Evolutionary conservation across 64 coral and sea anemone species (phyloP).

Genomic region (Pachyseris speciosa): DNA sequence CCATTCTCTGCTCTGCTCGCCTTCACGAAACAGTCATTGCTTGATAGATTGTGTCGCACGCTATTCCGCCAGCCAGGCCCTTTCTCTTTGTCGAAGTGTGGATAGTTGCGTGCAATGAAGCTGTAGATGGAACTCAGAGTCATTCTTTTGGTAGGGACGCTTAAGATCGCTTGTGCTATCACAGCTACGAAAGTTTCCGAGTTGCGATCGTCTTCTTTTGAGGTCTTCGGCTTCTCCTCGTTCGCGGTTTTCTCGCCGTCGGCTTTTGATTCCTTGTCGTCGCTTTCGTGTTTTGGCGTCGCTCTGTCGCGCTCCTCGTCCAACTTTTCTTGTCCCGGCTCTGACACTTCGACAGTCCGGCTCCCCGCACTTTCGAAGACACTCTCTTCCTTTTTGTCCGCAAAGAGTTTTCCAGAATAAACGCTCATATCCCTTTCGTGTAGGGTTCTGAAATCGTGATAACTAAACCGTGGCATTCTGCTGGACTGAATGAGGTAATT

Average conservation of each 20-base stretch:
- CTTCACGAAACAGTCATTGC: conserved; percentile 79
- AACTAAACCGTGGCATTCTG: conserved; percentile 16
- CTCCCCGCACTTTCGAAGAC: background rate
- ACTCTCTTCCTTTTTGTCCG: conserved; percentile 15
- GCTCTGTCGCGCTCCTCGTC: background rate
- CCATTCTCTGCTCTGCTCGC: conserved; percentile 76
- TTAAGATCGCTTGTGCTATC: conserved; percentile 62
- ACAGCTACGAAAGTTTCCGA: conserved; percentile 76
- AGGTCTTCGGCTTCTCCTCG: conserved; percentile 37
- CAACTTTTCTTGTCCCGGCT: conserved; percentile 18
- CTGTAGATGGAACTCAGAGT: conserved; percentile 73
- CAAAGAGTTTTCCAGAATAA: conserved; percentile 10
- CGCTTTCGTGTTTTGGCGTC: background rate
- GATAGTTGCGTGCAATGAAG: conserved; percentile 59
- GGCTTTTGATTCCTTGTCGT: conserved; percentile 31
- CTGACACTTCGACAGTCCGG: background rate
- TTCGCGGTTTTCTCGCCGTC: background rate
- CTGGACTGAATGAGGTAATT: conserved; percentile 20
- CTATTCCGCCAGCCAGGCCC: conserved; percentile 75
- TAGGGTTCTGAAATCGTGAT: conserved; percentile 29
- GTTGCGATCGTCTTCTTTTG: conserved; percentile 60
- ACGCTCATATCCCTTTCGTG: conserved; percentile 14
- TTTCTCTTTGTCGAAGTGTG: conserved; percentile 75
- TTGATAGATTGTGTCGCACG: conserved; percentile 75
- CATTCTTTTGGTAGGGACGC: conserved; percentile 77